These are phyloP conservation scores for Antrozous pallidus DNA, from an alignment of 2,797 vertebrate species.

Conservation along the genomic window DNA sequence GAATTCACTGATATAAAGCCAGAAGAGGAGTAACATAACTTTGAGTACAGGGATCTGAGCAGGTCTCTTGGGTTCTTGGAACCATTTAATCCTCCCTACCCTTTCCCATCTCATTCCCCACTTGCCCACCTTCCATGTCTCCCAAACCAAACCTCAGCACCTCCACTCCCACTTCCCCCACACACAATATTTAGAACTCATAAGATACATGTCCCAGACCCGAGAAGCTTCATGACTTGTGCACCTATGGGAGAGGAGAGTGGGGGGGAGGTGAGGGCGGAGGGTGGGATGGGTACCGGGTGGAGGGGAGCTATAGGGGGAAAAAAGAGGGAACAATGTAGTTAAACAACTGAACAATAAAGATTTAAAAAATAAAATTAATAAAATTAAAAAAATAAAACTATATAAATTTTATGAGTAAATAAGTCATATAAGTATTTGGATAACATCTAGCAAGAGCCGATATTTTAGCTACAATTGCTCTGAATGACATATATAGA, in stretches of 20 bases:
- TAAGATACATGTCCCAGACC: background rate
- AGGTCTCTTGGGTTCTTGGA: background rate
- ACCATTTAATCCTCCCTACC: background rate
- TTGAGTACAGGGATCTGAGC: background rate
- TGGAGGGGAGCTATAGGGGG: too few relatives aligned
- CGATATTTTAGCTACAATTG: background rate
- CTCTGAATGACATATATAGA: background rate
- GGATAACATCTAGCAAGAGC: constrained; percentile 12
- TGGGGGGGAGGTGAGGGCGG: too few relatives aligned
- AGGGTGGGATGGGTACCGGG: too few relatives aligned
- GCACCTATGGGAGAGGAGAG: too few relatives aligned
- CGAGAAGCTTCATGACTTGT: constrained; percentile 11
- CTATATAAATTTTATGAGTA: too few relatives aligned
- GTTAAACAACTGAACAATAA: too few relatives aligned
- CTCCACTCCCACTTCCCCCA: background rate
- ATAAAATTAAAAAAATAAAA: too few relatives aligned
- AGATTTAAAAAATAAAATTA: too few relatives aligned
- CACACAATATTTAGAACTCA: background rate
- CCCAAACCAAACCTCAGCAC: background rate
- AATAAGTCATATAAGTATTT: too few relatives aligned
- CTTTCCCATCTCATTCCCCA: background rate
- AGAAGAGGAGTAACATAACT: background rate
- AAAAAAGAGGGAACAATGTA: too few relatives aligned
- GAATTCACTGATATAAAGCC: background rate
- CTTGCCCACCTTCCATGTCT: background rate